Evolutionary conservation across 2,888 invertebrate genomes (phyloP), one percentile per base, ranked within the genome.

Genomic region (Saturnia pavonia): DNA sequence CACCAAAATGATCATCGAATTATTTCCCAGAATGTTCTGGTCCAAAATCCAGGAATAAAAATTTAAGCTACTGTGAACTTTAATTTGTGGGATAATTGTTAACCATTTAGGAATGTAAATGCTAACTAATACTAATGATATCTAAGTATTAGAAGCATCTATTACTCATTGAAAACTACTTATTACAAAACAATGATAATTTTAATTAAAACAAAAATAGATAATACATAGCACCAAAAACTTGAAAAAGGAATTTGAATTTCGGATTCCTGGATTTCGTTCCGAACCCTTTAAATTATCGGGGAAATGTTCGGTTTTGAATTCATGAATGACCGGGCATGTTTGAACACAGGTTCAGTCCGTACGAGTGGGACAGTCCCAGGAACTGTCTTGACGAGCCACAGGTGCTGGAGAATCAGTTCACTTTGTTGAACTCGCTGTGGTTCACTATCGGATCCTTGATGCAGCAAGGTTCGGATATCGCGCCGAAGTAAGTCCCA

Each of bases 391-490:
- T 97, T 91, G 96, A 96, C 84, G 97, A 97, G 92, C 96, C 97
- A 81, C 97, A 96, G 88, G 96, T 97, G 85, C 94, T 97, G 91
- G 97, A 98, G 95, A 98, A 98, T 95, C 97, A 97, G 94, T 97
- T 98, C 96, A 97, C 97, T 84, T 95, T 98, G 88, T 95, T 97
- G 93, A 98, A 98, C 95, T 97, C 97, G 90, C 96, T 98, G 91
- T 98, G 98, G 98, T 98, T 98, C 95, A 97, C 97, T 93, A 97
- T 98, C 90, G 97, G 97, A 88, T 97, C 97, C 86, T 96, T 97
- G 95, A 97, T 97, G 96, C 97, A 97, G 95, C 97, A 97, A 95
- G 97, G 97, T 94, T 97, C 97, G 92, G 97, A 97, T 95, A 97
- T 98, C 94, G 97, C 97, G 85, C 97, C 97, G 92, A 97, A 96